Evolutionary conservation across 2,888 invertebrate genomes (phyloP).

Genomic region (Erebia aethiops): DNA sequence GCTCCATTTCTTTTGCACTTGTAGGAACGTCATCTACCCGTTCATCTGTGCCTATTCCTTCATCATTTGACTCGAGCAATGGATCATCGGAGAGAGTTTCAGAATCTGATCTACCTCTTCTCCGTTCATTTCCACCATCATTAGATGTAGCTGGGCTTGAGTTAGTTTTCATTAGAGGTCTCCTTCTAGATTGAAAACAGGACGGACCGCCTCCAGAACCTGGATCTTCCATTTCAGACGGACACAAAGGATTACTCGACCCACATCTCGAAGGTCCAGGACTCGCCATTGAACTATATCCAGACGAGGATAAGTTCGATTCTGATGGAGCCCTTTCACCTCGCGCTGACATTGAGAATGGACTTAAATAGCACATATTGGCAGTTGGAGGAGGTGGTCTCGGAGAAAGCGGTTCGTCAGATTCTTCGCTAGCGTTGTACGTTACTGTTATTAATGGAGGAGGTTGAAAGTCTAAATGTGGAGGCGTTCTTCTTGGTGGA

Average conservation of each 20-base stretch:
- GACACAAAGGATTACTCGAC: constrained; percentile 90
- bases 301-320: constrained; percentile 92
- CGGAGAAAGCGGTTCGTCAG: constrained; percentile 88
- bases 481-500: constrained; percentile 84
- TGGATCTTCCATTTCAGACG: constrained; percentile 89
- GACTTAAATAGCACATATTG: constrained; percentile 89
- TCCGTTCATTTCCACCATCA: constrained; percentile 75
- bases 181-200: constrained; percentile 82
- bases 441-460: constrained; percentile 90
- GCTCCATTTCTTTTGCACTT: constrained; percentile 85
- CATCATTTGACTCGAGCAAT: constrained; percentile 88
- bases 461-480: constrained; percentile 85
- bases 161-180: constrained; percentile 85
- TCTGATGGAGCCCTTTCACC: constrained; percentile 91
- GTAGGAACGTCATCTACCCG: constrained; percentile 88
- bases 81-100: constrained; percentile 89
- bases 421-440: constrained; percentile 90
- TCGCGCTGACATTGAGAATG: constrained; percentile 88
- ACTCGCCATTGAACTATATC: constrained; percentile 93
- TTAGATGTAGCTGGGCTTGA: constrained; percentile 75
- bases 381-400: constrained; percentile 80
- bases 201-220: constrained; percentile 83
- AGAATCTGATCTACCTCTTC: constrained; percentile 87
- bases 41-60: constrained; percentile 90
- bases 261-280: constrained; percentile 92